Percentiles rank a stretch among this genome's conserved stretches.
Evolutionary conservation across 2,797 vertebrate species (phyloP).

Genomic region (Danionella dracula): DNA sequence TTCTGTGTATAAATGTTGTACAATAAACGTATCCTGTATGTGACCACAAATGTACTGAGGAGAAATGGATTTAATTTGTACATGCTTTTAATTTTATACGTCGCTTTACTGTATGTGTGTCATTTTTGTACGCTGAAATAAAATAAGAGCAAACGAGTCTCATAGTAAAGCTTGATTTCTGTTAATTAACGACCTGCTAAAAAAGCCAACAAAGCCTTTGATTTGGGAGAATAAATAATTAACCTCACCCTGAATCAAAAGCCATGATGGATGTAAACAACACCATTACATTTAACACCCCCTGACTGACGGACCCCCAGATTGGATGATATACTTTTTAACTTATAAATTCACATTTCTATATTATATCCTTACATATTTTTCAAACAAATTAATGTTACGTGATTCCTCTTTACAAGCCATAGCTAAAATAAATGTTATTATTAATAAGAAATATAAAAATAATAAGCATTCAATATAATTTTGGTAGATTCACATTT

Average conservation of each 20-base stretch:
- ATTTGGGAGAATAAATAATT: too few relatives aligned
- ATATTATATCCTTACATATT: too few relatives aligned
- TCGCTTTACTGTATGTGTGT: slow-evolving; percentile 53
- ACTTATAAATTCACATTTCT: too few relatives aligned
- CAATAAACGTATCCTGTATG: slow-evolving; percentile 38
- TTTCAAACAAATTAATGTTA: too few relatives aligned
- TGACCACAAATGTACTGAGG: slow-evolving; percentile 40
- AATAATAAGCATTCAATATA: too few relatives aligned
- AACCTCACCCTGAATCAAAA: background rate
- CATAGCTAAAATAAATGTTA: too few relatives aligned
- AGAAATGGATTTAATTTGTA: slow-evolving; percentile 57
- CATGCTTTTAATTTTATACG: slow-evolving; percentile 28
- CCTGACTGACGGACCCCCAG: background rate
- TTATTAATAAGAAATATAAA: too few relatives aligned
- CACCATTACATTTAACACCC: background rate
- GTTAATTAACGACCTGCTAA: background rate
- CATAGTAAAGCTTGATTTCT: too few relatives aligned
- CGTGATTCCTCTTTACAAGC: too few relatives aligned
- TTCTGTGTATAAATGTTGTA: slow-evolving; percentile 52
- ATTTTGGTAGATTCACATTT: too few relatives aligned
- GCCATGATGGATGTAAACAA: background rate
- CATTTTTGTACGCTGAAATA: slow-evolving; percentile 65
- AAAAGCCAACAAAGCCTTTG: background rate
- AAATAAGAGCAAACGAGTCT: slow-evolving; percentile 47
- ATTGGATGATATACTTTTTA: too few relatives aligned